A percentile compares a stretch with the other conserved stretches of the same genome.
phyloP scores from a whole-genome alignment of 2,888 invertebrate species.

The Philereme vetulata region DNA sequence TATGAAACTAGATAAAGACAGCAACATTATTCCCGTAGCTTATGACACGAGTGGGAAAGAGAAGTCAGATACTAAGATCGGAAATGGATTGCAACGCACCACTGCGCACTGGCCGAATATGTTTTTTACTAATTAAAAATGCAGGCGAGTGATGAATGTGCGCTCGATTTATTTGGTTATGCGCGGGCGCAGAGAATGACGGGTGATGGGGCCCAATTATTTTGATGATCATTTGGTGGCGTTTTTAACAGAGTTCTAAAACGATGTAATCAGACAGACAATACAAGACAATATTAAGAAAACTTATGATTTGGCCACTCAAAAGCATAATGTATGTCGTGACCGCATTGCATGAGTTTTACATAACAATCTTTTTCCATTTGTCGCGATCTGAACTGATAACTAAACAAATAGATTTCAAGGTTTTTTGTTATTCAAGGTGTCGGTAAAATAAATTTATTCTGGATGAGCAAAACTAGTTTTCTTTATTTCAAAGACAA shows the following conservation, averaged over 20 bases:
- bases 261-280: neutral
- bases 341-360: too few species aligned
- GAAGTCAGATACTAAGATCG: constrained; percentile 62
- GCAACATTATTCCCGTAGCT: constrained; percentile 25
- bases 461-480: too few species aligned
- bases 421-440: too few species aligned
- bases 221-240: constrained; percentile 14
- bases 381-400: too few species aligned
- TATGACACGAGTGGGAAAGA: constrained; percentile 43
- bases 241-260: neutral
- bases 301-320: too few species aligned
- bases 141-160: constrained; percentile 72
- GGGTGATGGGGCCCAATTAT: constrained; percentile 37
- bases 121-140: constrained; percentile 79
- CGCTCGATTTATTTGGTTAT: constrained; percentile 70
- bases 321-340: too few species aligned
- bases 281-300: too few species aligned
- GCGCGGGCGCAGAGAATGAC: constrained; percentile 46
- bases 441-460: too few species aligned
- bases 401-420: too few species aligned
- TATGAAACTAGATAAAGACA: constrained; percentile 60
- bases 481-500: too few species aligned
- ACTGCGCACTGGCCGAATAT: constrained; percentile 75
- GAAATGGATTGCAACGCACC: constrained; percentile 79
- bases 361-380: too few species aligned